Conservation (phyloP, 2,888 invertebrate genomes). For the Parnassius glacialis region DNA sequence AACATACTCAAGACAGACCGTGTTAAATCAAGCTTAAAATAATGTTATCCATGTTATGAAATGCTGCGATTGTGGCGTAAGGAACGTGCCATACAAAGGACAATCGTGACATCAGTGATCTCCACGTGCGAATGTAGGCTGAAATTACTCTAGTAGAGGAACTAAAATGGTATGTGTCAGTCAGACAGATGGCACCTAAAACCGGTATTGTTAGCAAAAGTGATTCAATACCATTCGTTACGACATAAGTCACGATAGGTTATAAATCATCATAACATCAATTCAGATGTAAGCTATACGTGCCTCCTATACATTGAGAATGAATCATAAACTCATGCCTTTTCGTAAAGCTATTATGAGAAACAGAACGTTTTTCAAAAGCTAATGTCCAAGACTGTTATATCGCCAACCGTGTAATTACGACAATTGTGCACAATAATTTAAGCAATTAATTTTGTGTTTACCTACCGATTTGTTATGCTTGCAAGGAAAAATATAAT, state of each 20-base stretch:
- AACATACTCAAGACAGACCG: no score
- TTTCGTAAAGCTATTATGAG: neutral
- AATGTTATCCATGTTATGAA: slow-evolving; percentile 5
- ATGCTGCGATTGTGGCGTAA: slow-evolving; percentile 16
- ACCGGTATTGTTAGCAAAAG: slow-evolving; percentile 25
- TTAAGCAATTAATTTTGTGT: no score
- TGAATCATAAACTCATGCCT: slow-evolving; percentile 9
- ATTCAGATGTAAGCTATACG: slow-evolving; percentile 7
- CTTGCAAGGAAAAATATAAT: no score
- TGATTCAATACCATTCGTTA: slow-evolving; percentile 22
- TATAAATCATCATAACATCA: slow-evolving; percentile 20
- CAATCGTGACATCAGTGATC: slow-evolving; percentile 5
- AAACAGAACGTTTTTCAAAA: no score
- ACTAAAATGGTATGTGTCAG: slow-evolving; percentile 11
- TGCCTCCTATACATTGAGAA: neutral
- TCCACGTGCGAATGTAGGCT: slow-evolving; percentile 6
- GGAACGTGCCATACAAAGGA: slow-evolving; percentile 20
- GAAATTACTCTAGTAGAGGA: neutral
- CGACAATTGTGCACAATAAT: no score
- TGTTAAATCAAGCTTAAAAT: neutral
- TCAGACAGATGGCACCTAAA: slow-evolving; percentile 25
- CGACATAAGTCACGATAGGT: slow-evolving; percentile 19
- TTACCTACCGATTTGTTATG: no score
- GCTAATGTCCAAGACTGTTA: no score
- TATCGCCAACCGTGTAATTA: no score